Conservation (phyloP, 1,140 invertebrate species). For the Tetragnatha versicolor region DNA sequence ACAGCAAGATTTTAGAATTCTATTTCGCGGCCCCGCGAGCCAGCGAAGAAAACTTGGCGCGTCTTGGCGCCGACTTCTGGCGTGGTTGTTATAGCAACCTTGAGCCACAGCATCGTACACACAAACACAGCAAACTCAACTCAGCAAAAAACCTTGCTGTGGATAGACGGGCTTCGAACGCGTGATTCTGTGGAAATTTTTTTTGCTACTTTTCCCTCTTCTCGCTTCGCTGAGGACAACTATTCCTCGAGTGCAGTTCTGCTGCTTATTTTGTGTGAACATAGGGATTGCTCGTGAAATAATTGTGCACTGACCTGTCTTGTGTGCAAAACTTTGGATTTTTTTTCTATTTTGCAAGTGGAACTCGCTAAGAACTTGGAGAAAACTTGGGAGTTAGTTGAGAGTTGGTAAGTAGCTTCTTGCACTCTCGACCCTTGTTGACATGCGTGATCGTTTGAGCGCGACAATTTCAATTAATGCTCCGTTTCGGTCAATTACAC, state of each 20-base stretch:
- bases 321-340: slow-evolving; percentile 7
- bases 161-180: background rate
- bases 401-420: slow-evolving; percentile 6
- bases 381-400: background rate
- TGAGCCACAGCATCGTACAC: slow-evolving; percentile 18
- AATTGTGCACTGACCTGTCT: too few species aligned
- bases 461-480: too few species aligned
- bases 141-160: slow-evolving; percentile 29
- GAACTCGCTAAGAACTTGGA: too few species aligned
- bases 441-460: background rate
- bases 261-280: too few species aligned
- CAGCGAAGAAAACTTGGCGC: background rate
- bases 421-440: background rate
- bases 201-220: background rate
- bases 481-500: too few species aligned
- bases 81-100: slow-evolving; percentile 48
- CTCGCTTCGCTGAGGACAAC: too few species aligned
- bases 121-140: slow-evolving; percentile 21
- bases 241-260: too few species aligned
- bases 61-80: background rate
- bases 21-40: too few species aligned
- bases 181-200: background rate
- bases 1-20: too few species aligned
- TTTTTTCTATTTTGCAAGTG: too few species aligned
- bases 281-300: too few species aligned